These are phyloP conservation scores for Chrosomus eos DNA, from an alignment of 2,797 vertebrate genomes.

Conservation along the genomic window DNA sequence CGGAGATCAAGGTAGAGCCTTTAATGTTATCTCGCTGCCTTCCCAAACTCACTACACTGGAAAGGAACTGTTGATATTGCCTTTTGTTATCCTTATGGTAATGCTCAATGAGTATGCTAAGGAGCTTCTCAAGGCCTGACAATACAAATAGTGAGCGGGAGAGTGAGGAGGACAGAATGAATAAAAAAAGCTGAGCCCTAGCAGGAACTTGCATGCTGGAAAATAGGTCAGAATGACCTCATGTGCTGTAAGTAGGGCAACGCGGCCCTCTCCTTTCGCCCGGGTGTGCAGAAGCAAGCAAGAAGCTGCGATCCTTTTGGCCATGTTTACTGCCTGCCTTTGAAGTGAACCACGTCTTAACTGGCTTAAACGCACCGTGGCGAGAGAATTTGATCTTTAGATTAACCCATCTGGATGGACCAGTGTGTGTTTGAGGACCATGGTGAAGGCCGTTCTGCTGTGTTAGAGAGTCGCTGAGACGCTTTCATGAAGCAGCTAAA, in stretches of 20 bases:
- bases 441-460: constrained; percentile 52
- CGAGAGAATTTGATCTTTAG: constrained; percentile 73
- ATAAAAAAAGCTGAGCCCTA: constrained; percentile 55
- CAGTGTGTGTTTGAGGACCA: constrained; percentile 53
- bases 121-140: constrained; percentile 75
- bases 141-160: constrained; percentile 69
- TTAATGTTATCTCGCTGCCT: constrained; percentile 83
- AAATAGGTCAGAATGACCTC: constrained; percentile 77
- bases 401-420: constrained; percentile 72
- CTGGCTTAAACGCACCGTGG: constrained; percentile 72
- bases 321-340: constrained; percentile 75
- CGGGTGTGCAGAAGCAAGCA: constrained; percentile 67
- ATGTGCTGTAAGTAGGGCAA: constrained; percentile 79
- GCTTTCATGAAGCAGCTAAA: neutral
- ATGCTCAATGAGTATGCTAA: constrained; percentile 79
- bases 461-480: constrained; percentile 51
- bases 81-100: constrained; percentile 82
- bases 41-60: constrained; percentile 79
- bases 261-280: constrained; percentile 70
- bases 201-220: constrained; percentile 76
- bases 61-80: constrained; percentile 82
- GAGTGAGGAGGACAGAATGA: constrained; percentile 34
- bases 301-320: constrained; percentile 76
- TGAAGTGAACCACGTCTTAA: constrained; percentile 77
- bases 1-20: constrained; percentile 87